Percentiles rank a stretch among this genome's conserved stretches.
phyloP scores from a whole-genome alignment of 1,140 invertebrate genomes.

The Oscheius sp. region DNA sequence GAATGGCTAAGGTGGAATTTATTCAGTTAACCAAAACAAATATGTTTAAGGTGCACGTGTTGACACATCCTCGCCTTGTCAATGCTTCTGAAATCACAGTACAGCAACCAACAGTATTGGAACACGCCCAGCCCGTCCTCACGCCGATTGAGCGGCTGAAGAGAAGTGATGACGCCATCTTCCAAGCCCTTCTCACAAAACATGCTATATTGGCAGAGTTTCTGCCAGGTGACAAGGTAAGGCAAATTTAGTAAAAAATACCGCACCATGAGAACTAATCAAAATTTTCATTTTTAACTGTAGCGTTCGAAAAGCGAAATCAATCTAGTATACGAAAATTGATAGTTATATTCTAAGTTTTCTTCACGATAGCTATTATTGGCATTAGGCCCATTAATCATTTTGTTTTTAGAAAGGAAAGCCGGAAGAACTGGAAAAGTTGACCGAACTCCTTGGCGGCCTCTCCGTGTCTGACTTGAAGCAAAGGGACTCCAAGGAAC shows the following conservation, averaged over 20 bases:
- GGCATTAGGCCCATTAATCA: too few species aligned
- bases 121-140: conserved; percentile 52
- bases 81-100: conserved; percentile 60
- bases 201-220: conserved; percentile 51
- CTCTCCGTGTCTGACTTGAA: conserved; percentile 54
- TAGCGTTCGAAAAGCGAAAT: too few species aligned
- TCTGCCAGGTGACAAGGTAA: conserved; percentile 46
- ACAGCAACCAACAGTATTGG: conserved; percentile 55
- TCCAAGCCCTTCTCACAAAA: conserved; percentile 53
- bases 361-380: too few species aligned
- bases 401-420: conserved; percentile 33
- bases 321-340: too few species aligned
- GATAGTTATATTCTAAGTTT: too few species aligned
- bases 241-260: not conserved
- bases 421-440: conserved; percentile 45
- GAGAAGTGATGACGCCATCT: conserved; percentile 55
- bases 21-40: not conserved
- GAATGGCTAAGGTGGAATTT: conserved; percentile 48
- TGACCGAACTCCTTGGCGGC: conserved; percentile 53
- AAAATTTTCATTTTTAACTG: too few species aligned
- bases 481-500: conserved; percentile 52
- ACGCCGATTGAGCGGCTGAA: conserved; percentile 47
- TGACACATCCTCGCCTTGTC: conserved; percentile 58
- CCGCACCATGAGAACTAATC: too few species aligned
- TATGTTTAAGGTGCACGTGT: conserved; percentile 53